A percentile compares a stretch with the other conserved stretches of the same genome.
These are phyloP conservation scores for Patella depressa DNA, from an alignment of 2,888 invertebrate species.

Conservation along the genomic window DNA sequence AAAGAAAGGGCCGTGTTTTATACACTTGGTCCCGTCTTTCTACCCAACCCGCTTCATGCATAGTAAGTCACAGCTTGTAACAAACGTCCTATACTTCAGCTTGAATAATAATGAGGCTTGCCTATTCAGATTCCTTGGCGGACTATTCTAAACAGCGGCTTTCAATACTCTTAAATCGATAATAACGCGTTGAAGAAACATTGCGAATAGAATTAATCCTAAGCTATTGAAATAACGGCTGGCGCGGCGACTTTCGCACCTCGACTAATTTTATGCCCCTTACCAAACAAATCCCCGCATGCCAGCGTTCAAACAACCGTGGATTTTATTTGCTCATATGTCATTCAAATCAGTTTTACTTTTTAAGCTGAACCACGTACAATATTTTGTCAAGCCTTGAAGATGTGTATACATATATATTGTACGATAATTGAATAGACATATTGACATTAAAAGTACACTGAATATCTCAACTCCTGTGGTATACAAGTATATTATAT, in stretches of 20 bases:
- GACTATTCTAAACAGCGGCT: neutral
- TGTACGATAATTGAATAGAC: too few species aligned
- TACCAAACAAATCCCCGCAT: neutral
- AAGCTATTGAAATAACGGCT: constrained; percentile 2
- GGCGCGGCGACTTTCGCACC: neutral
- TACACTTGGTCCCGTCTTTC: too few species aligned
- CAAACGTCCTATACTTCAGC: neutral
- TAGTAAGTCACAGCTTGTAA: too few species aligned
- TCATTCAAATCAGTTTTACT: neutral
- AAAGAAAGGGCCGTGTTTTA: too few species aligned
- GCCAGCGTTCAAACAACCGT: constrained; percentile 5
- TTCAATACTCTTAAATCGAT: constrained; percentile 2
- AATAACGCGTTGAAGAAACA: constrained; percentile 1
- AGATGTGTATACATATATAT: too few species aligned
- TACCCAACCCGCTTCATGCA: too few species aligned
- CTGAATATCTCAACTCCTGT: too few species aligned
- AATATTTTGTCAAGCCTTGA: too few species aligned
- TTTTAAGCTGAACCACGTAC: too few species aligned
- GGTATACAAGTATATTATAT: too few species aligned
- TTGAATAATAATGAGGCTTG: neutral
- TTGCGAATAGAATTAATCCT: constrained; percentile 3
- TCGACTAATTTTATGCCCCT: neutral
- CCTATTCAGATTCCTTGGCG: neutral
- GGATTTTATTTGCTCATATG: neutral
- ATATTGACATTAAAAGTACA: too few species aligned